Evolutionary conservation across 92 coral and sea anemone genomes (phyloP), one percentile per base, ranked within the genome.

Genomic region (Chrysogorgia sp.): DNA sequence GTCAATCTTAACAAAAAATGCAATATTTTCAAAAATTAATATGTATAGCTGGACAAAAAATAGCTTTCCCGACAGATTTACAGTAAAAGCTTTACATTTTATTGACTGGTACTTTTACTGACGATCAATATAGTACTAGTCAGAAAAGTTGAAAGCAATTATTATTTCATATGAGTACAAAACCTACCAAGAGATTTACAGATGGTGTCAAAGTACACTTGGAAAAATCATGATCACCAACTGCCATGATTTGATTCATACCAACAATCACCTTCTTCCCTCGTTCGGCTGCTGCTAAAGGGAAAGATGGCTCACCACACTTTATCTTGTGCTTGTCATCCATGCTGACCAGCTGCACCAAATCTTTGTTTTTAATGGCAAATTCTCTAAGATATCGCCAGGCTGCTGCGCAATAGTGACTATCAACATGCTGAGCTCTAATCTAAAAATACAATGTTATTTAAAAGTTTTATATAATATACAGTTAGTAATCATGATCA

Each of bases 321-420:
- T 78, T 78, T 4, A 78, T 59, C 25, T 79, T 79, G 61, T 63
- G 63, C 35, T 79, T 79, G 65, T 79, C 83, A 43, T 64, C 83
- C 63, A 47, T 65, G 13, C 60, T 34, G 3, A 77, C 63, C 19
- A 77, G 24, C 3, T 25, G 12, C 15, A 57, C 83, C 25, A 78
- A 19, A 0, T 78, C 83, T 50, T 7, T 9, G 43, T 78, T 49
- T n/a, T n/a, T 1, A 10, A 78, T 22, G 0, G 83, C 83, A 17
- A 45, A 14, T 33, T 78, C 75, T 2, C 83, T 30, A 63, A 78
- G 9, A 41, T 78, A 78, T 23, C 75, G 23, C 83, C 74, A 74
- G 7, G 71, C 82, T 22, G 74, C 80, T 3, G 61, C 87, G 47
- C 68, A 62, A 43, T 67, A 67, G 30, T 40, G 74, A 5, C 57